Base-by-base conservation (phyloP, 2,113 vertebrate genomes). In the Cyanoramphus novaezelandiae region DNA sequence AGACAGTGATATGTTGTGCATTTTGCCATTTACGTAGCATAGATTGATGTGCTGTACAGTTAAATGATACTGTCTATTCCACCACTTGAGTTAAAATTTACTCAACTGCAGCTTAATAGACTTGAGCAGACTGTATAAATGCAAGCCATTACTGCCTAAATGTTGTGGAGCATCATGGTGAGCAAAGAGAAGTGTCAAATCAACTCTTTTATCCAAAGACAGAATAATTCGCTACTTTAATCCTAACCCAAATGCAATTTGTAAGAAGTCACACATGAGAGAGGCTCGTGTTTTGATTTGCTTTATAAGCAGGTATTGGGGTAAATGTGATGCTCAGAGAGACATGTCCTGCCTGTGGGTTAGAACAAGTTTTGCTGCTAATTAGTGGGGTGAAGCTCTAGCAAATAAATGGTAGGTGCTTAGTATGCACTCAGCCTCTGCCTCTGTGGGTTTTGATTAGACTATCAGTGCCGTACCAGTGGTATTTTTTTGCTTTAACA, bases 221-320 rank as follows among this genome's bases (percentile, higher is more conserved):
- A 12, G 70, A 95, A 63, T 94, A 94, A 96, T 95, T 92, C 63
- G 27, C 65, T 81, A 28, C 39, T 91, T 96, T 96, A 83, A 96
- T 94, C 50, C 57, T 81, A 69, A 94, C 91, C 69, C 52, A 92
- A 92, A 83, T 78, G 23, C 31, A 82, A 86, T 95, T 85, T 84
- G 68, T 95, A 57, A 91, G 63, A 85, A 92, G 83, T 69, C 85
- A 90, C 67, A 87, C 55, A 78, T 53, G 60, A 81, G 55, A 92
- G 65, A 64, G 52, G 62, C 47, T 41, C 60, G 75, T 69, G 57
- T 88, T 94, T 94, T 86, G 68, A 62, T 86, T 49, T 53, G 28
- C 43, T 91, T 71, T 89, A 79, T 63, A 63, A 89, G 19, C 43
- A 27, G 35, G n/a, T 75, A 35, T 50, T 50, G 75, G 59, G 37